phyloP scores from a whole-genome alignment of 1,140 invertebrate genomes.

The Laupala kohalensis region DNA sequence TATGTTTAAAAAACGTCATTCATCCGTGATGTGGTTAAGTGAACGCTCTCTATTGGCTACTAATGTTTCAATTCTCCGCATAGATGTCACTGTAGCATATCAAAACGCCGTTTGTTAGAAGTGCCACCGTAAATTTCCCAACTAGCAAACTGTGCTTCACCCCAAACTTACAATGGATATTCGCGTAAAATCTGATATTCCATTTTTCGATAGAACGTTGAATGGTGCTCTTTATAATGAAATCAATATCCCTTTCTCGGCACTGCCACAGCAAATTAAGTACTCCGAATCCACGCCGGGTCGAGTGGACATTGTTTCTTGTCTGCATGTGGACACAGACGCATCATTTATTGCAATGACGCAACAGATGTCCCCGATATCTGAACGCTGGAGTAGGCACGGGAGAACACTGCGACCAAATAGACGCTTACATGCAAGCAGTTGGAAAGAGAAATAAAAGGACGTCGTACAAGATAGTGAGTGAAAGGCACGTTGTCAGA shows the following conservation, averaged over 20 bases:
- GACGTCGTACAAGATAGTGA: neutral
- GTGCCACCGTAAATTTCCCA: neutral
- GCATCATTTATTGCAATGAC: neutral
- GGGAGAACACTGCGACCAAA: neutral
- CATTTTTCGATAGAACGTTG: neutral
- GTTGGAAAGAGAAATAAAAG: too few species aligned
- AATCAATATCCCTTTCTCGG: neutral
- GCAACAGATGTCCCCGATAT: neutral
- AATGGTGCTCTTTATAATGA: neutral
- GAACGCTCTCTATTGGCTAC: too few species aligned
- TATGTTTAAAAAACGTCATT: too few species aligned
- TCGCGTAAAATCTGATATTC: neutral
- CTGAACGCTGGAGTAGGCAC: neutral
- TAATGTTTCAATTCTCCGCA: too few species aligned
- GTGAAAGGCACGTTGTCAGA: neutral
- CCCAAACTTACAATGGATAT: neutral
- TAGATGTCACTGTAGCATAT: neutral
- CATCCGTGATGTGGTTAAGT: too few species aligned
- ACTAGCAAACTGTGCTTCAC: neutral
- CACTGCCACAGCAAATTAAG: neutral
- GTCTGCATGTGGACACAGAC: neutral
- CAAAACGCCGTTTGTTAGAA: neutral
- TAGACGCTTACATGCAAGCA: neutral
- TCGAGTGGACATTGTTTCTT: neutral
- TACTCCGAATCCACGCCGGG: neutral